Base-by-base conservation (phyloP, 2,113 vertebrate genomes). In the Pholis gunnellus region DNA sequence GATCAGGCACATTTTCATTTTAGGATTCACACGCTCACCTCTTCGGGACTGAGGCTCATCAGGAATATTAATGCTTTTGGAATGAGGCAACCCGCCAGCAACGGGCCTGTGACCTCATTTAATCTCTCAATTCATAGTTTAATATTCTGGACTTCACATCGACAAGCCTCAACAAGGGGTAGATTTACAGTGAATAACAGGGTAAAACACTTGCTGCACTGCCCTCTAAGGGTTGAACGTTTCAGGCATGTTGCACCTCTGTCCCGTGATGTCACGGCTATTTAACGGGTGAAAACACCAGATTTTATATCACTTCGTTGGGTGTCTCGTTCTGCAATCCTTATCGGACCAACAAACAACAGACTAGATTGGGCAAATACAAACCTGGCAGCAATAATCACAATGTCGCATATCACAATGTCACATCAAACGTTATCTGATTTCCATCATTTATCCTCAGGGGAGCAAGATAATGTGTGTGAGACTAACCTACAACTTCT, bases 81-180 rank as follows among this genome's bases (percentile, higher is more conserved):
- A 31, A 68, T 81, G 72, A 83, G 72, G 72, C 72, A 89, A 76
- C 52, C 40, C 63, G 70, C 48, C 74, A 63, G 79, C 71, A 85
- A 82, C 11, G 0, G 18, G 68, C 22, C 61, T 3, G 66, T 72
- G 69, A 82, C 69, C 80, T 60, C 40, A 70, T 85, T 78, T 76
- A 72, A 71, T 73, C 61, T 83, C 42, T 85, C 44, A 10, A 15
- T 73, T 66, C 73, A 75, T 50, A n/a, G 22, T 46, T 52, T 5
- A 50, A 70, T n/a, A 72, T 57, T 44, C 54, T 65, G 2, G 0
- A 31, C 0, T 86, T 7, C 27, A 15, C 3, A 5, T 50, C 25
- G 2, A 48, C 34, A 29, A 65, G 79, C 69, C 25, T 76, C 9
- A 42, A 22, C 15, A 79, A 59, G 69, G 56, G 29, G 9, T 48